Base-by-base conservation (phyloP, 2,797 vertebrate genomes). In the Micromesistius poutassou region DNA sequence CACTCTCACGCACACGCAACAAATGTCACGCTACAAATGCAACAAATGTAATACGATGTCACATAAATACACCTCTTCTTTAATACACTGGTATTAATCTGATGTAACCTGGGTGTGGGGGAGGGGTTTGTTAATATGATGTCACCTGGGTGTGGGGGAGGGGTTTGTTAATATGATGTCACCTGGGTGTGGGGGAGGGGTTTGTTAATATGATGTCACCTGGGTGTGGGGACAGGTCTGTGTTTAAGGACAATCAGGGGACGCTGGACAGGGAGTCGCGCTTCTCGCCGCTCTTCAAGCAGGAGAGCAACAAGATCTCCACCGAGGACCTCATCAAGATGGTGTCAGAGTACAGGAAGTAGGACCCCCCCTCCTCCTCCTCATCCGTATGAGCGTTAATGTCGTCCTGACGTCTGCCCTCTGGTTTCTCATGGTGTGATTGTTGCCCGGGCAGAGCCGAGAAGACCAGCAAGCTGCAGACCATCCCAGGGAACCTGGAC, bases 171-270 rank as follows among this genome's bases (percentile, higher is more conserved):
- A 33, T 33, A 3, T 33, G 31, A 33, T 33, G 31, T 33, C 3
- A 33, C 3, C 31, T 33, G 31, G 31, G 31, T 33, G n/a, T n/a
- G n/a, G 31, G 31, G 31, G 31, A 33, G 3, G 5, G 31, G 31
- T 33, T 5, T 33, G 31, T 33, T 33, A 33, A 33, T 33, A 3
- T 33, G 31, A 33, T 33, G 31, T 36, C 2, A 36, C 35, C 35
- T 36, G 4, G 35, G 35, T 36, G 35, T 36, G 35, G 35, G 35
- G 35, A 22, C 73, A 99, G 98, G 89, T 93, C 97, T 3, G 94
- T 99, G 76, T 99, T 99, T 93, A 99, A 98, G 85, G 98, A 99
- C 90, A 98, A 95, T 93, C 96, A 96, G 12, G 97, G 98, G 46
- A 97, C 94, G 0, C 89, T 99, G 91, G 97, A 99, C 91, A 93